A percentile compares a stretch with the other conserved stretches of the same genome.
These are phyloP conservation scores for Hirundo rustica DNA, from an alignment of 2,797 vertebrate species.

Conservation along the genomic window DNA sequence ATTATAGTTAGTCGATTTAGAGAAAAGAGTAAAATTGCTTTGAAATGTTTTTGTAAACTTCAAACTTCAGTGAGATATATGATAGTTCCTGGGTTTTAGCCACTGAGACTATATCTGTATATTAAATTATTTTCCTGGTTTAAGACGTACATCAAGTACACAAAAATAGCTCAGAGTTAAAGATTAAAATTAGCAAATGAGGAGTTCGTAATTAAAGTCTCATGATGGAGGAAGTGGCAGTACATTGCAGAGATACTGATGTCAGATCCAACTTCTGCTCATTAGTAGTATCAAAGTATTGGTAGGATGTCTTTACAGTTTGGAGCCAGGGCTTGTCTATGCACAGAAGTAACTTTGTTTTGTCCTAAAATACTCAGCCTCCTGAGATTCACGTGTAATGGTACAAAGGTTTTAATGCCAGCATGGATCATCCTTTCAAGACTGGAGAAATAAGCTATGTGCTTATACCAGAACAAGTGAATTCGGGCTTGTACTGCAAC, in stretches of 20 bases:
- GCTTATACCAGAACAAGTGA: neutral
- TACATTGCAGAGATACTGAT: neutral
- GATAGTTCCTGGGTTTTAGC: neutral
- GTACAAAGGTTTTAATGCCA: neutral
- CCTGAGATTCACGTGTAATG: neutral
- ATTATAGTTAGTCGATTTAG: neutral
- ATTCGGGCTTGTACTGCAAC: neutral
- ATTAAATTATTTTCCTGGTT: neutral
- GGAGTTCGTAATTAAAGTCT: conserved; percentile 30
- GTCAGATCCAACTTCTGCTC: conserved; percentile 1
- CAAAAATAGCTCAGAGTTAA: conserved; percentile 34
- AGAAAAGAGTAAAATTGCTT: neutral
- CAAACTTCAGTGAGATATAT: neutral
- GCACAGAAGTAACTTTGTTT: conserved; percentile 11
- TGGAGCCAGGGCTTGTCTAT: neutral
- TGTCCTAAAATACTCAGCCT: neutral
- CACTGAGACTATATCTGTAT: neutral
- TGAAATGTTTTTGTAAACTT: neutral
- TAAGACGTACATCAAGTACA: neutral
- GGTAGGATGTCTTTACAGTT: neutral
- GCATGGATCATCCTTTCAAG: neutral
- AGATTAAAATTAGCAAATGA: conserved; percentile 36
- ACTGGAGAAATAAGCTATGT: neutral
- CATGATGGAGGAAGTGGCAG: neutral
- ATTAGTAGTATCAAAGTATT: neutral